Evolutionary conservation across 2,888 invertebrate genomes (phyloP), one percentile per base, ranked within the genome.

Genomic region (Scaptomyza reducta): DNA sequence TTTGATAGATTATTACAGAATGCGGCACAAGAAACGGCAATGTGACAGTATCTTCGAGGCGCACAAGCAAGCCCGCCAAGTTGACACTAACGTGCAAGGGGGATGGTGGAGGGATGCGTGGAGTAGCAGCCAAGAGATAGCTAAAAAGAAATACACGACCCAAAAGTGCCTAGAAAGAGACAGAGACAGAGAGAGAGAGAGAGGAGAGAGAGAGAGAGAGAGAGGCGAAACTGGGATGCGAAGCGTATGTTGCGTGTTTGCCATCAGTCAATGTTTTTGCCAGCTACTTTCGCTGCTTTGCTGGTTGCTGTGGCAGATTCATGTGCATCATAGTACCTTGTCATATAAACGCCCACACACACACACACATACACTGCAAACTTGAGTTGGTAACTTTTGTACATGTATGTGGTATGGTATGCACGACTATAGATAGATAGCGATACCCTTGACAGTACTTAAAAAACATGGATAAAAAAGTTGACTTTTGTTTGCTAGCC

Each of bases 371-470:
- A 46, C 49, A 55, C 16, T 31, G 33, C 13, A 13, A 10, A 51
- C 16, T 45, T 13, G 35, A 44, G 33, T 41, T 29, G 31, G 18
- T 33, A 40, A 40, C 22, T 4, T 0, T 3, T 22, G 22, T 22
- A 22, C 5, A 22, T 22, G 22, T 22, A 22, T 22, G 22, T 22
- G 44, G 47, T 53, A 1, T 13, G 27, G 41, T 46, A 44, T 42
- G 61, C 14, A 50, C 14, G 38, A 9, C 35, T 65, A 82, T 70
- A 67, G 70, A 80, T 70, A 88, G 88, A 88, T 87, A 82, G 88
- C 88, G 81, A 88, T 88, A 82, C 82, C 88, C 82, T 86, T 82
- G 88, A 77, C 88, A 88, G 82, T 88, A 86, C 82, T 82, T 88
- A 86, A 88, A 88, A 86, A 75, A 69, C 60, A 60, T 61, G 70